Base-by-base conservation (phyloP, 1,140 invertebrate genomes). In the Drosophila arizonae region DNA sequence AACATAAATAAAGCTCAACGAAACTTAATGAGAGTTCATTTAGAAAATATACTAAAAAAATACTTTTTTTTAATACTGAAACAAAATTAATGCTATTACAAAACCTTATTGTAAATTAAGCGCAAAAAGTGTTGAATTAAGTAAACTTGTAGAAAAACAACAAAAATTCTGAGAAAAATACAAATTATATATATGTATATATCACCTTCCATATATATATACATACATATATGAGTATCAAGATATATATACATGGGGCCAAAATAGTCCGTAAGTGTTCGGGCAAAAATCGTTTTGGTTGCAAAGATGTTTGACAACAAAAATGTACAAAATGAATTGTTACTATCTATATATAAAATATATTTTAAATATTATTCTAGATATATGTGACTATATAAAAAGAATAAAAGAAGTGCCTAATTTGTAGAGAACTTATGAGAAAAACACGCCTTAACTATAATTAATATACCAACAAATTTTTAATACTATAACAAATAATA, bases 191-290 rank as follows among this genome's bases (percentile, higher is more conserved):
- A 46, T 17, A 17, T 46, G 6, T 46, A 3, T 17, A 17, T 9
- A 46, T 15, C 15, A 6, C 15, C 15, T 45, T 45, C 0, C 2
- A 17, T 46, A 46, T 17, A 46, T 46, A 46, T 46, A 46, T 46
- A 43, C n/a, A 43, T 43, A 36, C 9, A 39, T 11, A 46, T 8
- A 46, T 46, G 17, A 15, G n/a, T 43, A 43, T 43, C 33, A 2
- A 39, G 17, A 17, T 17, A 46, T 45, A 72, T 51, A 36, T 67
- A 69, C 57, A 90, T 90, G 90, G 90, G 90, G 90, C 90, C 89
- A 91, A 79, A 82, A 88, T 91, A 90, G 90, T 91, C 81, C 85
- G 90, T 91, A 91, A 91, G 90, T 91, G 87, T 91, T 91, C 90
- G 90, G 90, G 77, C 74, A 76, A 91, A 91, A 90, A 81, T 90